Evolutionary conservation across 1,140 invertebrate species (phyloP), one percentile per base, ranked within the genome.

Genomic region (Philopotamus ludificatus): DNA sequence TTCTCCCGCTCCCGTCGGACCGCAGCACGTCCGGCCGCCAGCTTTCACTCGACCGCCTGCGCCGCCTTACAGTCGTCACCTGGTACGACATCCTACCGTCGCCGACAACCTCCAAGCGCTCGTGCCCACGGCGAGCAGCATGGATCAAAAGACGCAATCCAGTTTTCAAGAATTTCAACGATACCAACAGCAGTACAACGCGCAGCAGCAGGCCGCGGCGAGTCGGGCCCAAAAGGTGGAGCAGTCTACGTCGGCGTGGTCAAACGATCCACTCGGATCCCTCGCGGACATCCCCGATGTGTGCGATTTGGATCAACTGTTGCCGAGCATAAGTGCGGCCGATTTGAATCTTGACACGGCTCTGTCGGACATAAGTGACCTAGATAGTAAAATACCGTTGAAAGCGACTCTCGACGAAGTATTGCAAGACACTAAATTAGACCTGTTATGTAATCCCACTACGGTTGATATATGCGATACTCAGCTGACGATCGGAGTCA

Each of bases 181-280:
- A 62, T 84, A 84, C 71, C 83, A 84, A 70, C 82, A 83, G 76
- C 83, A 85, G 73, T 85, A 85, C 72, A 85, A 84, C 68, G 81
- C 83, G 2, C 74, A 79, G 65, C 83, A 84, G 68, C 77, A 81
- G 1, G 79, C 79, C 0, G 78, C 77, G 4, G 75, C 73, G 20
- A 51, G 39, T 21, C 41, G 61, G 20, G 57, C 66, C 20, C 54
- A 57, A 22, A 57, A 57, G 12, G 12, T 50, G 4, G 16, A 71
- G 1, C 60, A 49, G 42, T 10, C 25, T 4, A 53, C 34, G 7
- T 21, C 60, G 2, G 44, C 18, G 4, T 55, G 50, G 62, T 74
- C 77, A 62, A 74, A 77, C 0, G 54, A 77, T 3, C 68, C 65
- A 18, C 51, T 68, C 28, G 50, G 53, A 3, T 41, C 74, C 15